Percentiles rank a stretch among this genome's conserved stretches.
Evolutionary conservation across 1,140 invertebrate genomes (phyloP).

Genomic region (Cherax quadricarinatus): DNA sequence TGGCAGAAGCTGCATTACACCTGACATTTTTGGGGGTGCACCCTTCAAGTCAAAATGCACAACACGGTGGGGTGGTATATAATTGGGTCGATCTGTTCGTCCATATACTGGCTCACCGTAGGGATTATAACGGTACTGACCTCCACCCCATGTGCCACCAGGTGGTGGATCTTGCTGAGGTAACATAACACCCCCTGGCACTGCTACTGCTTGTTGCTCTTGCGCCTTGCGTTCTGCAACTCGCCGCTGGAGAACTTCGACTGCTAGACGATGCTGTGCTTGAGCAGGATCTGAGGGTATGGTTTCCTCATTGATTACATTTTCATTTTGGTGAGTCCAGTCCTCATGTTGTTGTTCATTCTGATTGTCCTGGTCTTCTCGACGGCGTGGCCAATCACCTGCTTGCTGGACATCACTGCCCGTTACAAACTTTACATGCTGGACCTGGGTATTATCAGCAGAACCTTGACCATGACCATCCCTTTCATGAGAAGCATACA

Average conservation of each 20-base stretch:
- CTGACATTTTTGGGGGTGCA: constrained; percentile 84
- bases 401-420: constrained; percentile 31
- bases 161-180: constrained; percentile 48
- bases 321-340: constrained; percentile 47
- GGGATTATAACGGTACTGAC: constrained; percentile 69
- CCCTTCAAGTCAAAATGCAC: constrained; percentile 95
- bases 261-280: constrained; percentile 47
- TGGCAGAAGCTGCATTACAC: constrained; percentile 85
- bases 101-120: constrained; percentile 72
- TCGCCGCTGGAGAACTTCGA: constrained; percentile 52
- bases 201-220: constrained; percentile 41
- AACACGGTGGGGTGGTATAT: constrained; percentile 75
- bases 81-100: constrained; percentile 70
- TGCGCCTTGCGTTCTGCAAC: constrained; percentile 49
- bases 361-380: constrained; percentile 39
- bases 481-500: constrained; percentile 47
- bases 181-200: constrained; percentile 30
- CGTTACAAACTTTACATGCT: constrained; percentile 61
- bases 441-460: constrained; percentile 23
- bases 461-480: constrained; percentile 33
- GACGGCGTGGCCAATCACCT: constrained; percentile 5
- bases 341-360: constrained; percentile 21
- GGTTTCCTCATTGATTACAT: constrained; percentile 48
- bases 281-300: constrained; percentile 52
- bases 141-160: constrained; percentile 42